Percentiles rank a stretch among this genome's conserved stretches.
These are phyloP conservation scores for Leptopilina clavipes DNA, from an alignment of 1,140 invertebrate species.

Conservation along the genomic window DNA sequence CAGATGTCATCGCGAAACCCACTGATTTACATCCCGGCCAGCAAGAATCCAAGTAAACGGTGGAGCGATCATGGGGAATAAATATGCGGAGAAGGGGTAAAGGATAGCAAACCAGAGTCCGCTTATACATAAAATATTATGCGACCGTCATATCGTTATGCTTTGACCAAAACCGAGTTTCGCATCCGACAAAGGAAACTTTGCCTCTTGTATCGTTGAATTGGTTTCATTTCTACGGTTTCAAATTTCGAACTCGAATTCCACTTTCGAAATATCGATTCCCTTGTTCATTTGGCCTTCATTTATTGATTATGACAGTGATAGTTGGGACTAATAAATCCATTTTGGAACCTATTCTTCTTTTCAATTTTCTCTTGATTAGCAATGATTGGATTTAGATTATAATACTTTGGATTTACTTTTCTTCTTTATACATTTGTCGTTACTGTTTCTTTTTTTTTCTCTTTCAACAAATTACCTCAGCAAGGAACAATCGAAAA, in stretches of 20 bases:
- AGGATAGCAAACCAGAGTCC: conserved; percentile 31
- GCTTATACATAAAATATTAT: conserved; percentile 58
- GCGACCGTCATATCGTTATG: conserved; percentile 55
- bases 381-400: too few species aligned
- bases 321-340: too few species aligned
- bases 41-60: conserved; percentile 42
- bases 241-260: conserved; percentile 18
- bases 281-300: neutral
- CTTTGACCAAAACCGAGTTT: conserved; percentile 35
- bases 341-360: too few species aligned
- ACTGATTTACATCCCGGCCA: conserved; percentile 53
- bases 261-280: conserved; percentile 36
- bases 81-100: conserved; percentile 11
- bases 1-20: conserved; percentile 47
- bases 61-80: conserved; percentile 34
- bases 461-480: conserved; percentile 43
- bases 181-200: conserved; percentile 48
- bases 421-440: neutral
- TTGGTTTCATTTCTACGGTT: conserved; percentile 35
- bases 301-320: conserved; percentile 33
- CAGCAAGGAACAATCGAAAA: conserved; percentile 59
- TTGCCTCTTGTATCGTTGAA: conserved; percentile 33
- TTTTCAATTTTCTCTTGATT: neutral
- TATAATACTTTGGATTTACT: neutral
- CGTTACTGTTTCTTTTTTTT: neutral